phyloP scores from a whole-genome alignment of 2,797 vertebrate genomes.

The Mormyrus proboscirostris region DNA sequence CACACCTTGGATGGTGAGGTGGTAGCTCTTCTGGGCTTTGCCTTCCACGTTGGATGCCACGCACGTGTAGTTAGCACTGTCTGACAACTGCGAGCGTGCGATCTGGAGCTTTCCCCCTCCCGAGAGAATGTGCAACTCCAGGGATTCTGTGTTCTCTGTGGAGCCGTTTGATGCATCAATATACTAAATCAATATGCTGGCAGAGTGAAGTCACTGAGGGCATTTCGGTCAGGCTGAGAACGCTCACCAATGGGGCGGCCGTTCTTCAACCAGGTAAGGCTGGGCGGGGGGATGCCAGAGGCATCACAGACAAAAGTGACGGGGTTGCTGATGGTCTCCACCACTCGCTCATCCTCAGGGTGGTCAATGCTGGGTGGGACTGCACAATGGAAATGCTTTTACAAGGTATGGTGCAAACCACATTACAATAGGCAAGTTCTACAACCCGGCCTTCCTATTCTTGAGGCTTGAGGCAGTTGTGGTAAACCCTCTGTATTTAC shows the following conservation, averaged over 20 bases:
- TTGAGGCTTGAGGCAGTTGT: background rate
- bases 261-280: conserved; percentile 79
- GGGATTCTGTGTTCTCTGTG: conserved; percentile 75
- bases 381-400: conserved; percentile 38
- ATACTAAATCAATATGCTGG: background rate
- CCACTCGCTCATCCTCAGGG: conserved; percentile 62
- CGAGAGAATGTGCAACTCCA: conserved; percentile 86
- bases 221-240: background rate
- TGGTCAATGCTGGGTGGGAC: conserved; percentile 87
- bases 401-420: background rate
- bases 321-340: conserved; percentile 78
- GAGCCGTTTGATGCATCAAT: conserved; percentile 2
- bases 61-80: conserved; percentile 80
- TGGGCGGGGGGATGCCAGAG: conserved; percentile 83
- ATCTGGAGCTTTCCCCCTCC: conserved; percentile 90
- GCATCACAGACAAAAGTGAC: conserved; percentile 83
- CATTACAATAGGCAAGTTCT: background rate
- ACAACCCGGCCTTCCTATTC: background rate
- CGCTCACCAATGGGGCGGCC: conserved; percentile 72
- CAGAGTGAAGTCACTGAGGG: background rate
- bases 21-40: conserved; percentile 75
- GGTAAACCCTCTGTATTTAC: background rate
- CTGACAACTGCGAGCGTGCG: conserved; percentile 70
- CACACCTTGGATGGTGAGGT: conserved; percentile 77
- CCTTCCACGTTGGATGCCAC: conserved; percentile 85